Conservation (phyloP, 2,113 vertebrate species). For the rabbit (Oryctolagus cuniculus) region DNA sequence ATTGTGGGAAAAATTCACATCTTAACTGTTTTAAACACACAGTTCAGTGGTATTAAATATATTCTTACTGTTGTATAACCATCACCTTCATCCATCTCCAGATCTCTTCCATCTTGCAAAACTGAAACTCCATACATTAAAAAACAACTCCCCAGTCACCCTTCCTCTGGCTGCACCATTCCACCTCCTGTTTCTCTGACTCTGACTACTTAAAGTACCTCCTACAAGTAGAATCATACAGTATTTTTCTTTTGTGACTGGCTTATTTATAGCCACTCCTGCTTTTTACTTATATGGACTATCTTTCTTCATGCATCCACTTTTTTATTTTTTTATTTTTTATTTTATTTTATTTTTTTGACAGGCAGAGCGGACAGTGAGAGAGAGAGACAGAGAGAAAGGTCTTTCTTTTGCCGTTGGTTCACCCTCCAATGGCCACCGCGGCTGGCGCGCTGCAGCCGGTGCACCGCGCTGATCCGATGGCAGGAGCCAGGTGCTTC, state of each 20-base stretch:
- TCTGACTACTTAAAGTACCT: background rate
- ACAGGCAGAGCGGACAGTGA: too few relatives aligned
- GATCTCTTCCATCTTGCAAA: background rate
- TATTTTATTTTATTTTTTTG: too few relatives aligned
- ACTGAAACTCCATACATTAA: background rate
- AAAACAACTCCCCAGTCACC: background rate
- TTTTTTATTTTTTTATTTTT: too few relatives aligned
- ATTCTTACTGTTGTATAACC: background rate
- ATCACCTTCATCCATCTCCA: too few relatives aligned
- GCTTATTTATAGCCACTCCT: background rate
- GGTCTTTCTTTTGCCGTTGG: too few relatives aligned
- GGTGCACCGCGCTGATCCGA: too few relatives aligned
- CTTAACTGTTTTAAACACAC: background rate
- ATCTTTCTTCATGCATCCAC: background rate
- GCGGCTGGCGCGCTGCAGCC: too few relatives aligned
- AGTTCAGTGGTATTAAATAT: background rate
- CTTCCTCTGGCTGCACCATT: background rate
- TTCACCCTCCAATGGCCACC: too few relatives aligned
- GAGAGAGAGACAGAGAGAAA: too few relatives aligned
- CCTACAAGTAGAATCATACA: background rate
- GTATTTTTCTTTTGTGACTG: background rate
- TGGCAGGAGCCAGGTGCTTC: too few relatives aligned
- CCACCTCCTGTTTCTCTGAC: background rate
- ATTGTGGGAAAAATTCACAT: background rate
- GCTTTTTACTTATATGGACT: too few relatives aligned